These are phyloP conservation scores for Luehdorfia chinensis DNA, from an alignment of 1,140 invertebrate species.

Conservation along the genomic window DNA sequence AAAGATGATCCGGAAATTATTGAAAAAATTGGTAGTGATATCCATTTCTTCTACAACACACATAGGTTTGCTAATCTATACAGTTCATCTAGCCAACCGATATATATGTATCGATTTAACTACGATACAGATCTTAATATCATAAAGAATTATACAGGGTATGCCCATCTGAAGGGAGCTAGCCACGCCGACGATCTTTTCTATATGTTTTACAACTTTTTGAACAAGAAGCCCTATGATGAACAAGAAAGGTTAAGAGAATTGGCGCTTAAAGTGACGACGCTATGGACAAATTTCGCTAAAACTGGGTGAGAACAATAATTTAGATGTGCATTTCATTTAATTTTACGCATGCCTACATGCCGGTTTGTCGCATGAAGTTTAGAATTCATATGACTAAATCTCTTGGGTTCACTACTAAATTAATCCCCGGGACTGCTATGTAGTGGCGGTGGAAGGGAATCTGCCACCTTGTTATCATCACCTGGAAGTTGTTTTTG, in stretches of 20 bases:
- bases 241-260: conserved; percentile 73
- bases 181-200: conserved; percentile 80
- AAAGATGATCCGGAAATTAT: conserved; percentile 14
- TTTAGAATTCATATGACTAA: too few relatives aligned
- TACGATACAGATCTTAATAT: conserved; percentile 41
- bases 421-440: too few relatives aligned
- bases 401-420: too few relatives aligned
- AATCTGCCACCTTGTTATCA: too few relatives aligned
- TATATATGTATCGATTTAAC: conserved; percentile 70
- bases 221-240: conserved; percentile 35
- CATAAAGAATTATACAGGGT: conserved; percentile 25
- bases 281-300: conserved; percentile 81
- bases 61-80: conserved; percentile 44
- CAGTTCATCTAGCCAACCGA: conserved; percentile 21
- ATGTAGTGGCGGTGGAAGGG: too few relatives aligned
- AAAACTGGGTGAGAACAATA: conserved; percentile 80
- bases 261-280: conserved; percentile 11
- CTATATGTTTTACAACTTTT: conserved; percentile 77
- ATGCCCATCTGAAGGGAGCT: conserved; percentile 55
- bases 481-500: too few relatives aligned
- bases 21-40: conserved; percentile 27
- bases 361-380: too few relatives aligned
- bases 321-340: too few relatives aligned
- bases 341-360: too few relatives aligned
- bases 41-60: conserved; percentile 56